Conservation (phyloP, 2,888 invertebrate genomes). For the Spialia ferax region DNA sequence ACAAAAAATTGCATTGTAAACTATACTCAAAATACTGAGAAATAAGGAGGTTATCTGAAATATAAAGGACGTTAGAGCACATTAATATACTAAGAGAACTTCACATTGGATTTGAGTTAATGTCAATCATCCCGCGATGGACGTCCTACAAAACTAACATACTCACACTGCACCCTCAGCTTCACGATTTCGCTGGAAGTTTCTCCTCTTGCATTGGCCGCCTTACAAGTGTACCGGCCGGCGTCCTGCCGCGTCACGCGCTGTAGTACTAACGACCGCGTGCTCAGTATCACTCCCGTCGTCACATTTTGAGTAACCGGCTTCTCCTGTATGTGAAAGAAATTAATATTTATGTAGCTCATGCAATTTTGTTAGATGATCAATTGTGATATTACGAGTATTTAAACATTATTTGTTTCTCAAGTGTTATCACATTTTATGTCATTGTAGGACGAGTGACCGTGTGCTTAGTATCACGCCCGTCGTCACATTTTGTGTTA, state of each 20-base stretch:
- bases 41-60: too few species aligned
- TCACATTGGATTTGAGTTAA: too few species aligned
- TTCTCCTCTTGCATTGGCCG: constrained; percentile 93
- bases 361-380: too few species aligned
- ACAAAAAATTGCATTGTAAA: too few species aligned
- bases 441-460: constrained; percentile 93
- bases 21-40: too few species aligned
- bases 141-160: neutral
- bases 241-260: constrained; percentile 93
- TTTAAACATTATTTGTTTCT: too few species aligned
- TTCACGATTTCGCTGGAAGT: constrained; percentile 92
- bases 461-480: constrained; percentile 95
- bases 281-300: constrained; percentile 94
- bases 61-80: too few species aligned
- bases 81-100: too few species aligned
- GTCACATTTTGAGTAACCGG: constrained; percentile 94
- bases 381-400: too few species aligned
- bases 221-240: constrained; percentile 94
- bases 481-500: constrained; percentile 94
- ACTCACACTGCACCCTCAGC: constrained; percentile 95
- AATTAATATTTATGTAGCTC: neutral
- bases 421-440: too few species aligned
- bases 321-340: constrained; percentile 62
- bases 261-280: constrained; percentile 94
- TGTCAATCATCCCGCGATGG: neutral